These are phyloP conservation scores for Peromyscus eremicus DNA, from an alignment of 2,797 vertebrate species.

Conservation along the genomic window DNA sequence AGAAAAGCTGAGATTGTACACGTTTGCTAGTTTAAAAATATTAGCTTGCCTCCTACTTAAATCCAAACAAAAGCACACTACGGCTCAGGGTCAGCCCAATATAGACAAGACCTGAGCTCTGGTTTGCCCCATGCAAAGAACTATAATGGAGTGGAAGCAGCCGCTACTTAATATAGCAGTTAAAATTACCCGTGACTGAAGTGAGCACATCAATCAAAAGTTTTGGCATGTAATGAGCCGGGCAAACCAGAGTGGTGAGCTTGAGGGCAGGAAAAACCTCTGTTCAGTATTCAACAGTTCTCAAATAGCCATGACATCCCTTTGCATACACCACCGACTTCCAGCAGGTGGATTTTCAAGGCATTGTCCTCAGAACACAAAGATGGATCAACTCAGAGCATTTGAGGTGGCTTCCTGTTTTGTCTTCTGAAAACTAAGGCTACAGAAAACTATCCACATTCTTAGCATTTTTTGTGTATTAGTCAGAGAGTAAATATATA, in stretches of 20 bases:
- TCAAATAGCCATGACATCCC: conserved; percentile 91
- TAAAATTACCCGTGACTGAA: conserved; percentile 96
- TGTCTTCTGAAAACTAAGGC: conserved; percentile 83
- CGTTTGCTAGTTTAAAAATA: conserved; percentile 90
- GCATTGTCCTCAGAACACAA: conserved; percentile 89
- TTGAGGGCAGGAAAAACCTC: conserved; percentile 87
- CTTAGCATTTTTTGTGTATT: conserved; percentile 81
- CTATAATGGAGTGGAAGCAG: conserved; percentile 92
- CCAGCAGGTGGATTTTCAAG: conserved; percentile 93
- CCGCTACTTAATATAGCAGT: conserved; percentile 94
- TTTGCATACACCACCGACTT: conserved; percentile 93
- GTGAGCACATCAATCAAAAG: conserved; percentile 95
- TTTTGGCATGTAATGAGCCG: conserved; percentile 91
- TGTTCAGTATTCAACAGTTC: conserved; percentile 90
- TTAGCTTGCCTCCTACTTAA: conserved; percentile 86
- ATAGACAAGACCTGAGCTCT: conserved; percentile 85
- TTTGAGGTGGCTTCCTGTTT: conserved; percentile 88
- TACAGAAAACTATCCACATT: conserved; percentile 80
- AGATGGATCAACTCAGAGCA: conserved; percentile 86
- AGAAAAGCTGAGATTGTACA: conserved; percentile 89
- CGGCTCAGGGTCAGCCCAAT: conserved; percentile 85
- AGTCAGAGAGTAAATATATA: conserved; percentile 33
- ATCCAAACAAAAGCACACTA: conserved; percentile 87
- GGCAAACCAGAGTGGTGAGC: conserved; percentile 88
- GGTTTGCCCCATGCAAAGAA: conserved; percentile 93